phyloP scores from a whole-genome alignment of 2,888 invertebrate species.

The Plagodis dolabraria region DNA sequence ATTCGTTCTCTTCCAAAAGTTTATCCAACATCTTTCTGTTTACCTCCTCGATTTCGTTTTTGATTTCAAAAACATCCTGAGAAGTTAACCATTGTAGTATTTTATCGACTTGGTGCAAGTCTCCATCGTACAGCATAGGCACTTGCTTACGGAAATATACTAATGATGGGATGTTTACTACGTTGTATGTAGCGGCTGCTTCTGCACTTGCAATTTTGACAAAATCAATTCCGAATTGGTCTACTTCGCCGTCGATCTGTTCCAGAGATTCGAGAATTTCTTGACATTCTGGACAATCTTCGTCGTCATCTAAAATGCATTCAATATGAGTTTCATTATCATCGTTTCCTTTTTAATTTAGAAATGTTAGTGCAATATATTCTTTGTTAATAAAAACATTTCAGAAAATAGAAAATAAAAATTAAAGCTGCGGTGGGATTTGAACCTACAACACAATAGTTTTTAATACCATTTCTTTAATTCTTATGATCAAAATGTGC shows the following conservation, averaged over 20 bases:
- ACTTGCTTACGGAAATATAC: conserved; percentile 94
- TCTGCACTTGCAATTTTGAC: conserved; percentile 94
- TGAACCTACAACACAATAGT: too few species aligned
- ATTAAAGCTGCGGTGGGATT: too few species aligned
- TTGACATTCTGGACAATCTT: conserved; percentile 95
- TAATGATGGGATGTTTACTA: conserved; percentile 93
- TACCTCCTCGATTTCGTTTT: conserved; percentile 98
- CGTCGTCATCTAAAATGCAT: conserved; percentile 87
- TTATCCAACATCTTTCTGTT: conserved; percentile 98
- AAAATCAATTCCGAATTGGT: conserved; percentile 96
- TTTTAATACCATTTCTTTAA: too few species aligned
- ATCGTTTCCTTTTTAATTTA: background rate
- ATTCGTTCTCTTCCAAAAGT: conserved; percentile 96
- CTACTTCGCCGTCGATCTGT: conserved; percentile 97
- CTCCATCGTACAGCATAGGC: conserved; percentile 95
- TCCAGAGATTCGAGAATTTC: conserved; percentile 96
- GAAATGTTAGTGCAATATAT: background rate
- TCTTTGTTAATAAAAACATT: background rate
- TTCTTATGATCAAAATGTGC: too few species aligned
- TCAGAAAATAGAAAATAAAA: too few species aligned
- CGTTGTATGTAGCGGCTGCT: conserved; percentile 92
- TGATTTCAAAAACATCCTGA: conserved; percentile 97
- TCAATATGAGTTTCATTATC: background rate
- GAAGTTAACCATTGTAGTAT: conserved; percentile 96
- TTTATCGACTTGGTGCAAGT: conserved; percentile 93